phyloP scores from a whole-genome alignment of 2,113 vertebrate genomes.

The Scomber japonicus region DNA sequence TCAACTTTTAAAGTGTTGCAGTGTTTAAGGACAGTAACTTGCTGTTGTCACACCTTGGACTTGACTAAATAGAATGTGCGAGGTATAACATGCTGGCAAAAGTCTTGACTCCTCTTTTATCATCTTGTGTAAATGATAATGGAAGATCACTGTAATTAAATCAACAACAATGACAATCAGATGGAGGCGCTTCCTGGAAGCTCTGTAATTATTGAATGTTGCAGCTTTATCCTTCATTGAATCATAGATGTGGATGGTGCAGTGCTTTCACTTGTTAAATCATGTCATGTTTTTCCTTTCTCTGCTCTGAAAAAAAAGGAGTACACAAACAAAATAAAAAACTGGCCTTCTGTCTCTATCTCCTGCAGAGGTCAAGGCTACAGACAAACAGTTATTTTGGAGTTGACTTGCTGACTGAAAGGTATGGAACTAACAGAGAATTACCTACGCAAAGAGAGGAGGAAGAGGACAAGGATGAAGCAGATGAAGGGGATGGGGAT shows the following conservation, averaged over 20 bases:
- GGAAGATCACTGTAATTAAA: conserved; percentile 67
- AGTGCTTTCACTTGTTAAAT: conserved; percentile 50
- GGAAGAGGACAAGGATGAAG: conserved; percentile 5
- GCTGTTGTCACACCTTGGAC: conserved; percentile 24
- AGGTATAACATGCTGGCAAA: conserved; percentile 6
- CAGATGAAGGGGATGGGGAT: conserved; percentile 8
- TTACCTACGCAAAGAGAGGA: conserved; percentile 23
- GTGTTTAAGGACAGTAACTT: conserved; percentile 36
- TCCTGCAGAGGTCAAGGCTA: conserved; percentile 56
- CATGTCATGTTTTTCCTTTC: conserved; percentile 15
- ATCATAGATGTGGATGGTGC: conserved; percentile 28
- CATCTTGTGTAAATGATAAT: conserved; percentile 39
- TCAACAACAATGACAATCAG: conserved; percentile 50
- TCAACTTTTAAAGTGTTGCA: conserved; percentile 28
- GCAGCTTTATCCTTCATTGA: conserved; percentile 40
- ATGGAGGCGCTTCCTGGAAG: conserved; percentile 49
- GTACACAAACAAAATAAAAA: conserved; percentile 19
- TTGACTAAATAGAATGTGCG: conserved; percentile 25
- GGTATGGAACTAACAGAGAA: conserved; percentile 33
- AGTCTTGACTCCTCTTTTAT: conserved; percentile 48
- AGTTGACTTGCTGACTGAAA: conserved; percentile 46
- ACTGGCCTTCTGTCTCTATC: conserved; percentile 18
- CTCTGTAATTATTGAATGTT: conserved; percentile 15
- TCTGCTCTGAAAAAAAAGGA: not conserved
- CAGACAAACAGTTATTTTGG: conserved; percentile 25